Conservation (phyloP, 2,888 invertebrate genomes). For the Balanococcus diminutus region DNA sequence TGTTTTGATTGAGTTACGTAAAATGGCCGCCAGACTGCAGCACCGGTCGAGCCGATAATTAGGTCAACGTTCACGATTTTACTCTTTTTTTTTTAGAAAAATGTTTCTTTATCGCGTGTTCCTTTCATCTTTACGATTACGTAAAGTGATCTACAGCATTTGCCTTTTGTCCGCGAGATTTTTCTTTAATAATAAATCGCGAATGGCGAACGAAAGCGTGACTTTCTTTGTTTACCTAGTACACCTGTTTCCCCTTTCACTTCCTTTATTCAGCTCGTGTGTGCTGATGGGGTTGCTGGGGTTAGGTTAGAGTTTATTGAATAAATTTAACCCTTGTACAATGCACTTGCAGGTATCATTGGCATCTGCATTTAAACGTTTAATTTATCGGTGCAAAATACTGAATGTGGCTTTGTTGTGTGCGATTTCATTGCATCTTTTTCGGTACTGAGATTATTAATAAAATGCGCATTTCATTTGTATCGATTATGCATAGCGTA, state of each 20-base stretch:
- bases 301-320: too few species aligned
- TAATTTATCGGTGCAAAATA: background rate
- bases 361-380: too few species aligned
- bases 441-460: background rate
- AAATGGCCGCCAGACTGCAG: conserved; percentile 1
- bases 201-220: background rate
- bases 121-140: background rate
- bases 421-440: background rate
- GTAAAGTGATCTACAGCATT: background rate
- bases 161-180: background rate
- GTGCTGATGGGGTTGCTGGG: too few species aligned
- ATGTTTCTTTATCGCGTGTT: background rate
- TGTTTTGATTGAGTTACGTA: conserved; percentile 23
- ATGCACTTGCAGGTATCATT: background rate
- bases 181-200: background rate
- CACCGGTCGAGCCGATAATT: background rate
- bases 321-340: background rate
- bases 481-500: conserved; percentile 9
- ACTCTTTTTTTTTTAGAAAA: background rate
- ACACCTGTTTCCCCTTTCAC: too few species aligned
- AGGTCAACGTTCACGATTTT: conserved; percentile 23
- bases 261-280: too few species aligned
- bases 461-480: conserved; percentile 23
- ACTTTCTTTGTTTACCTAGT: background rate
- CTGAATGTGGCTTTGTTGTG: background rate